Percentiles rank a stretch among this genome's conserved stretches.
Evolutionary conservation across 1,140 invertebrate species (phyloP).

Genomic region (Goniozus legneri): DNA sequence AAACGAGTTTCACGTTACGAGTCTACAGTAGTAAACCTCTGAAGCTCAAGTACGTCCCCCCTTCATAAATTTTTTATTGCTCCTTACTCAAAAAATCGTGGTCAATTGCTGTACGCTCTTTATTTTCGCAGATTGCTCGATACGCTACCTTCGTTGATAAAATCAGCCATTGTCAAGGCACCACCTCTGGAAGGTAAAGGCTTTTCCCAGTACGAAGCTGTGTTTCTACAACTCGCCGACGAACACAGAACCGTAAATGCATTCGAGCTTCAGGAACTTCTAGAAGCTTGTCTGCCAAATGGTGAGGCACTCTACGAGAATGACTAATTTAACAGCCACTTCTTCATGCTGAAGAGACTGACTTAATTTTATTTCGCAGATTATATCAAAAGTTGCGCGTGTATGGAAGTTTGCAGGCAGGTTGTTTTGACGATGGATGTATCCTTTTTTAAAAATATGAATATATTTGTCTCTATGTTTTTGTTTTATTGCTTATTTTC

Average conservation of each 20-base stretch:
- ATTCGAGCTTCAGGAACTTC: conserved; percentile 86
- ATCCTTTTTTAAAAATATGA: conserved; percentile 51
- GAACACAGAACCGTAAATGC: conserved; percentile 85
- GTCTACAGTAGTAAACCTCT: conserved; percentile 80
- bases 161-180: conserved; percentile 72
- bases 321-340: too few relatives aligned
- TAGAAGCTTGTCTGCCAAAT: conserved; percentile 89
- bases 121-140: conserved; percentile 63
- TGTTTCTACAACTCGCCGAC: conserved; percentile 86
- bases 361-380: conserved; percentile 58
- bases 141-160: conserved; percentile 67
- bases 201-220: conserved; percentile 83
- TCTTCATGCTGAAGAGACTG: too few relatives aligned
- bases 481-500: too few relatives aligned
- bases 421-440: conserved; percentile 85
- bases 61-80: background rate
- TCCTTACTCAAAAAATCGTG: too few relatives aligned
- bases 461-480: conserved; percentile 6
- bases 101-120: background rate
- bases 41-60: conserved; percentile 67
- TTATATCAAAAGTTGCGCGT: conserved; percentile 92
- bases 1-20: conserved; percentile 78
- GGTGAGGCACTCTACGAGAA: conserved; percentile 54
- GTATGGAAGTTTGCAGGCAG: conserved; percentile 86
- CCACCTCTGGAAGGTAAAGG: conserved; percentile 70